Base-by-base conservation (phyloP, 2,888 invertebrate genomes). In the Limnephilus marmoratus region DNA sequence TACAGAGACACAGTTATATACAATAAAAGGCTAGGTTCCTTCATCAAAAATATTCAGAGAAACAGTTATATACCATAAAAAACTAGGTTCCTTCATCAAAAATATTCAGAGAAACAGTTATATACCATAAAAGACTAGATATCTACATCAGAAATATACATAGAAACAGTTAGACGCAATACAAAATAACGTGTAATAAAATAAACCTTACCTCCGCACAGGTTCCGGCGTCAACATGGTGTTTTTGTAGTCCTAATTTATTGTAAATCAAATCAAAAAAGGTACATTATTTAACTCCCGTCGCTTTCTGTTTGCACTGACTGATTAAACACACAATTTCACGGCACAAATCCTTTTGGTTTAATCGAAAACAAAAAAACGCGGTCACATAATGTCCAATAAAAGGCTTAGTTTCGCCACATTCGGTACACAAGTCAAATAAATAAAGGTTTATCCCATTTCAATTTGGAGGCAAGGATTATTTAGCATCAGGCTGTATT, bases 211-310 rank as follows among this genome's bases (percentile, higher is more conserved):
- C 93, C 93, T 93, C 45, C 93, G 89, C 49, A 93, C 93, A 15
- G 93, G 93, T 85, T 93, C 93, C 80, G 93, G 93, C 9, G 93
- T 93, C 83, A 93, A 81, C 91, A 93, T 93, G 49, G 41, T 49
- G 86, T 29, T 31, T 24, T 87, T 53, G 31, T 49, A 24, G 24
- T 18, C 24, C 15, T 45, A 45, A 45, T 45, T 34, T 31, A 90
- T 90, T 37, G 81, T 81, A 90, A 81, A 82, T 31, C 88, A 88
- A 68, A 88, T 68, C 31, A 80, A 34, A 88, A 80, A 68, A 88
- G 34, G 13, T 68, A n/a, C 68, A 80, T 88, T 15, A 53, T 49
- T 68, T n/a, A 24, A 45, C n/a, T 86, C 86, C 37, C 9, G 24
- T n/a, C 34, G 34, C 83, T 34, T 86, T 45, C 15, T 86, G 49